Evolutionary conservation across 1,140 invertebrate species (phyloP).

Genomic region (Drosophila navojoa): DNA sequence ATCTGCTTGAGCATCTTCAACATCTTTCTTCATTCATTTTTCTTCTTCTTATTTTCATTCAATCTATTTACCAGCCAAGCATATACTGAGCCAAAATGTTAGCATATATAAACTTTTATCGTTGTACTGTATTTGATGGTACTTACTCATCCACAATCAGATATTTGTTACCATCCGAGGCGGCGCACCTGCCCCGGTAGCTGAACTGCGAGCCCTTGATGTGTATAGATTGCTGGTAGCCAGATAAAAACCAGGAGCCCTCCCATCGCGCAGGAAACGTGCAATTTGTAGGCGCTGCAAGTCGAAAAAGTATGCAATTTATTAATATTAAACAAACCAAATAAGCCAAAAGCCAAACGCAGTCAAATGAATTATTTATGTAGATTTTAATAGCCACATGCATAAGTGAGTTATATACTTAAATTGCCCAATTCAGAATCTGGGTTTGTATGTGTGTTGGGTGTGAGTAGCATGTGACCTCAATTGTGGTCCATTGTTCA

Average conservation of each 20-base stretch:
- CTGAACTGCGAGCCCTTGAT: conserved; percentile 91
- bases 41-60: conserved; percentile 3
- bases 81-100: conserved; percentile 58
- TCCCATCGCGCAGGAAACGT: conserved; percentile 91
- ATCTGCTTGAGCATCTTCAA: conserved; percentile 22
- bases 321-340: conserved; percentile 28
- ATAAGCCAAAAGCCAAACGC: conserved; percentile 32
- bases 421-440: conserved; percentile 23
- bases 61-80: conserved; percentile 52
- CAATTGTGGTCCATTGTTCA: conserved; percentile 77
- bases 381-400: conserved; percentile 40
- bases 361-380: conserved; percentile 3
- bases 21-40: conserved; percentile 11
- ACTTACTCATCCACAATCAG: conserved; percentile 93
- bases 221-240: conserved; percentile 90
- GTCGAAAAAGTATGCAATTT: conserved; percentile 48
- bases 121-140: conserved; percentile 23
- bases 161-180: conserved; percentile 92
- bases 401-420: conserved; percentile 47
- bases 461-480: conserved; percentile 51
- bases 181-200: conserved; percentile 91
- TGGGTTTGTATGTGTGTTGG: conserved; percentile 3
- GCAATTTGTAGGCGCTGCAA: conserved; percentile 87
- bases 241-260: conserved; percentile 93
- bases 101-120: conserved; percentile 53